Percentiles rank a stretch among this genome's conserved stretches.
These are phyloP conservation scores for Telmatherina bonti DNA, from an alignment of 2,797 vertebrate genomes.

Conservation along the genomic window DNA sequence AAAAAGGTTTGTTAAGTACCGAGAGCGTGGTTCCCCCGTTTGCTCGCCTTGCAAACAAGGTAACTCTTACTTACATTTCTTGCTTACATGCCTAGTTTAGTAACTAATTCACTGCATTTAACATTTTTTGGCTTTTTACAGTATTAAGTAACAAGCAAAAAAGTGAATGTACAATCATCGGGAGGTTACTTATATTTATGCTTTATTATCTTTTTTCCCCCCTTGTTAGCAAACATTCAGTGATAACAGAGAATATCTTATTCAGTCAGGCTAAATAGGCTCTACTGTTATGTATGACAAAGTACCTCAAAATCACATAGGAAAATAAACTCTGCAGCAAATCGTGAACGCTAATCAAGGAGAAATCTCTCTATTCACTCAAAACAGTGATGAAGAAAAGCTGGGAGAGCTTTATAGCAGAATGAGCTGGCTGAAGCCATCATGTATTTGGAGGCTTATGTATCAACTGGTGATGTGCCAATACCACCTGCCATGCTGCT, in stretches of 20 bases:
- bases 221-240: slow-evolving; percentile 5
- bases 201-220: not conserved
- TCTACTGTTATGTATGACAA: not conserved
- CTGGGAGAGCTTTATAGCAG: slow-evolving; percentile 28
- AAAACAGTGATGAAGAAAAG: slow-evolving; percentile 18
- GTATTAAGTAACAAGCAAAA: slow-evolving; percentile 21
- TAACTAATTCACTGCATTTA: too few relatives aligned
- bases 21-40: slow-evolving; percentile 30
- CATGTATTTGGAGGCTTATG: slow-evolving; percentile 25
- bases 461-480: slow-evolving; percentile 21
- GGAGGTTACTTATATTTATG: not conserved
- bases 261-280: not conserved
- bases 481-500: not conserved
- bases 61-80: too few relatives aligned
- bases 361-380: not conserved
- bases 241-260: not conserved
- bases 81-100: too few relatives aligned
- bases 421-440: slow-evolving; percentile 12
- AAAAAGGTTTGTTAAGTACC: slow-evolving; percentile 36
- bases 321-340: slow-evolving; percentile 3
- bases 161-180: slow-evolving; percentile 24
- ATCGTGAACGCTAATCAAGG: not conserved
- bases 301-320: not conserved
- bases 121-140: too few relatives aligned
- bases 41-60: slow-evolving; percentile 27